Base-by-base conservation (phyloP, 2,113 vertebrate genomes). In the Cryptomyrus ogoouensis region DNA sequence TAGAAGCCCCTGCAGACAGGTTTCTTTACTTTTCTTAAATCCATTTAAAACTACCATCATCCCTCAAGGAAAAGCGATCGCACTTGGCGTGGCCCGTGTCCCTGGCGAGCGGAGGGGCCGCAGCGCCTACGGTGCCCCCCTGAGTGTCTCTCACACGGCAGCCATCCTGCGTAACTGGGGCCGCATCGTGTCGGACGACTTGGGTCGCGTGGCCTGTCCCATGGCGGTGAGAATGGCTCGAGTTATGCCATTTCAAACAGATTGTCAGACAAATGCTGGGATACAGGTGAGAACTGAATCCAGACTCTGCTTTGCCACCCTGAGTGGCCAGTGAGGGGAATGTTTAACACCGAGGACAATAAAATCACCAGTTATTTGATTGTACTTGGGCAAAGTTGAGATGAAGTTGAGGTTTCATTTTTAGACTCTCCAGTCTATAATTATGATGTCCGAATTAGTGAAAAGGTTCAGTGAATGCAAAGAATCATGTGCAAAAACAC, bases 201-300 rank as follows among this genome's bases (percentile, higher is more conserved):
- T 42, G 74, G 17, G n/a, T 42, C 35, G 35, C 5, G 91, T 56
- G 87, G 87, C 91, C 87, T 90, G 92, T 93, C 93, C 94, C 91
- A 92, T 62, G 91, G 93, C 84, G 93, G 94, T 94, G 92, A 93
- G 94, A 94, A 91, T 84, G 21, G 90, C 94, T 95, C 93, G 93
- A 93, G 92, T 95, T 92, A 94, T 94, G 93, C 92, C 90, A 90
- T 91, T 93, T 90, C 93, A 74, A 93, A 92, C 90, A 92, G 93
- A 95, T 94, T 93, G 91, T 94, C 92, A 94, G 93, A 94, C 93
- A 95, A 91, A 93, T 94, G 92, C 91, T 88, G 66, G 92, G 95
- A 95, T 95, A 95, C 84, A 46, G 92, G 91, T 66, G 92, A 95
- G 94, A 92, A 94, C 91, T 93, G 93, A 92, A 91, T 35, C 50